phyloP scores from a whole-genome alignment of 1,140 invertebrate species.

The Phenacoccus solenopsis region DNA sequence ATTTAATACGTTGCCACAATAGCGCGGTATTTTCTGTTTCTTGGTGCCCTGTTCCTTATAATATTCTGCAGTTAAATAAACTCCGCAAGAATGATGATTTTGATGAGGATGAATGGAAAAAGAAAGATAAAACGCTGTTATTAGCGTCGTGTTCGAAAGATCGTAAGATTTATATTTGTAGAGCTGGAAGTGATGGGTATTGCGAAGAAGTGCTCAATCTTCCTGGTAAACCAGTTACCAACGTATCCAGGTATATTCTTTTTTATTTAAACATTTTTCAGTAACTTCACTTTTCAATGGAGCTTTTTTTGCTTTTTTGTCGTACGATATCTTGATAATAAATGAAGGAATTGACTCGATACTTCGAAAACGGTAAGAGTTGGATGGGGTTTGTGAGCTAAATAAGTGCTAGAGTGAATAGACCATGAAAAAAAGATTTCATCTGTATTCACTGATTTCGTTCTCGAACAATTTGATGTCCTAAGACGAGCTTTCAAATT shows the following conservation, averaged over 20 bases:
- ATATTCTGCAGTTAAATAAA: slow-evolving; percentile 35
- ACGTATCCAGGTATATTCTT: neutral
- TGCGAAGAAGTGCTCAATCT: slow-evolving; percentile 34
- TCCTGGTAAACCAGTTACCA: slow-evolving; percentile 24
- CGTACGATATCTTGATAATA: too few relatives aligned
- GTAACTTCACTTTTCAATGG: too few relatives aligned
- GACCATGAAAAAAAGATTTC: too few relatives aligned
- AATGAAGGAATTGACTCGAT: too few relatives aligned
- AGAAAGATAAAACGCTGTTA: slow-evolving; percentile 34
- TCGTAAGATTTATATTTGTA: slow-evolving; percentile 41
- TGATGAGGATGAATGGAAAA: slow-evolving; percentile 21
- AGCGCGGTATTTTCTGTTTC: slow-evolving; percentile 51
- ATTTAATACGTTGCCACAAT: slow-evolving; percentile 55
- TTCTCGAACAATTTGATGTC: too few relatives aligned
- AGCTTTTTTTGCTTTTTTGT: too few relatives aligned
- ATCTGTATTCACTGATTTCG: too few relatives aligned
- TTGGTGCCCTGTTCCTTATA: slow-evolving; percentile 53
- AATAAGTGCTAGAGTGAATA: too few relatives aligned
- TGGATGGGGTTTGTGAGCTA: too few relatives aligned
- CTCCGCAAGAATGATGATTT: slow-evolving; percentile 27
- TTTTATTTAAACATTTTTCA: too few relatives aligned
- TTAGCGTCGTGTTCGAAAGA: slow-evolving; percentile 42
- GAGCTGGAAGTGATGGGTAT: slow-evolving; percentile 40
- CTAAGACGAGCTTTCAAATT: too few relatives aligned
- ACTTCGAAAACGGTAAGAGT: too few relatives aligned